Percentiles rank a stretch among this genome's conserved stretches.
phyloP scores from a whole-genome alignment of 2,888 invertebrate genomes.

The Apotomis capreana region DNA sequence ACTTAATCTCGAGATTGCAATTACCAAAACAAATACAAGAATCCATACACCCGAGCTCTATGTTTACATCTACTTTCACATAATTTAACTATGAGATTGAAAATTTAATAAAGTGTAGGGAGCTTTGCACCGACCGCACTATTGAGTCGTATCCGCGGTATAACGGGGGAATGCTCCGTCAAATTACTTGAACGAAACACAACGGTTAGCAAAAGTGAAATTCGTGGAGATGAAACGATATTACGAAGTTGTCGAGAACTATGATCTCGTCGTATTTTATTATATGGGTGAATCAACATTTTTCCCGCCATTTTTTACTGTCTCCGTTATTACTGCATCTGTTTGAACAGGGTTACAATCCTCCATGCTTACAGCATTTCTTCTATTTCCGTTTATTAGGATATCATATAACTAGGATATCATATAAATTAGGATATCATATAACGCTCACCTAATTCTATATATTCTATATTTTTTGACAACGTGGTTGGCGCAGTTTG shows the following conservation, averaged over 20 bases:
- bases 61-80: conserved; percentile 26
- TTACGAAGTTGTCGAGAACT: background rate
- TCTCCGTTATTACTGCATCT: too few species aligned
- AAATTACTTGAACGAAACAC: conserved; percentile 45
- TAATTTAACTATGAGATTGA: conserved; percentile 51
- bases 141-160: conserved; percentile 44
- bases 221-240: conserved; percentile 8
- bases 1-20: conserved; percentile 15
- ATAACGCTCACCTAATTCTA: too few species aligned
- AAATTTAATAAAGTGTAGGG: conserved; percentile 59
- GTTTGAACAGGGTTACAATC: too few species aligned
- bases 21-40: conserved; percentile 31
- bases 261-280: conserved; percentile 3
- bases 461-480: too few species aligned
- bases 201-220: conserved; percentile 19
- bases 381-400: too few species aligned
- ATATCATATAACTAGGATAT: too few species aligned
- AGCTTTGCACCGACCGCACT: conserved; percentile 45
- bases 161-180: conserved; percentile 39
- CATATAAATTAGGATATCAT: too few species aligned
- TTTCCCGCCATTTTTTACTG: too few species aligned
- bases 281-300: background rate
- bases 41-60: conserved; percentile 2
- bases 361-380: too few species aligned
- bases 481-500: too few species aligned